These are phyloP conservation scores for Ginglymostoma cirratum DNA, from an alignment of 2,113 vertebrate species.

Conservation along the genomic window DNA sequence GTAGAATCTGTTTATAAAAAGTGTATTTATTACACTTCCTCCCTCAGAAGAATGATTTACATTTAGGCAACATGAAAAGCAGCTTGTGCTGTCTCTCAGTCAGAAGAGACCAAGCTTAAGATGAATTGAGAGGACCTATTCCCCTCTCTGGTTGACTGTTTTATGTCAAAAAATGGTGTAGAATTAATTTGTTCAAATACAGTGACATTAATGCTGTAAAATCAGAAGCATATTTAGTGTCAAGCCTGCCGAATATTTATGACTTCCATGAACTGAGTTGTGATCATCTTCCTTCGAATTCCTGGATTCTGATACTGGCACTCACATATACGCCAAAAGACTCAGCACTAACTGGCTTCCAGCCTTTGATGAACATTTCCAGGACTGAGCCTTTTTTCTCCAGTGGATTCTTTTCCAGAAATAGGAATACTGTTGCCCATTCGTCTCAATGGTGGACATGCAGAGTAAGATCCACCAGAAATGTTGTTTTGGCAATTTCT, in stretches of 20 bases:
- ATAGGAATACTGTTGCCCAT: neutral
- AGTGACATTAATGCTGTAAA: neutral
- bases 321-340: neutral
- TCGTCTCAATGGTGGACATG: neutral
- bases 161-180: conserved; percentile 1
- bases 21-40: neutral
- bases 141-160: neutral
- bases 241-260: conserved; percentile 16
- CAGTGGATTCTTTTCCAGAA: neutral
- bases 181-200: conserved; percentile 24
- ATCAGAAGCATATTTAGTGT: conserved; percentile 7
- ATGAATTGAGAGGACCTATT: neutral
- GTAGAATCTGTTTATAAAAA: neutral
- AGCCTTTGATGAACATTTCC: neutral
- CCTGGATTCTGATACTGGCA: conserved; percentile 14
- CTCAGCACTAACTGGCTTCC: neutral
- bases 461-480: neutral
- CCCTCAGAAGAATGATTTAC: neutral
- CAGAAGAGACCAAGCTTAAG: neutral
- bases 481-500: neutral
- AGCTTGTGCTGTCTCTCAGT: neutral
- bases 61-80: neutral
- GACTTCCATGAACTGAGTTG: neutral
- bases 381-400: neutral
- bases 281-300: conserved; percentile 14